Base-by-base conservation (phyloP, 2,888 invertebrate genomes). In the Coremacera marginata region DNA sequence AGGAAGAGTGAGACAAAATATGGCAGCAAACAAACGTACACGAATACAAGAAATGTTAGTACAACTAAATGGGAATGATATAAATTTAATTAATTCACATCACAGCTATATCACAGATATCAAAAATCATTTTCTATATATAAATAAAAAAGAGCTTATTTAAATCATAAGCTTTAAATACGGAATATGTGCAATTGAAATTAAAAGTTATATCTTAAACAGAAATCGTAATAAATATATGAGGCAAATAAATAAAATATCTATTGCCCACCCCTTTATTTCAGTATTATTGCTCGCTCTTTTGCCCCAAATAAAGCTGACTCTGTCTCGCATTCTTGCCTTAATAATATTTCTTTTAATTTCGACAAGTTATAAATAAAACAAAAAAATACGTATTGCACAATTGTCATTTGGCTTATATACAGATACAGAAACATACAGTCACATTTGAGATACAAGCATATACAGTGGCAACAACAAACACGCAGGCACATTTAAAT, bases 331-430 rank as follows among this genome's bases (percentile, higher is more conserved):
- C 19, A 14, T 49, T 22, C 62, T 16, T 22, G n/a, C 14, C 31
- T 83, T 82, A 83, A 83, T 79, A 83, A 82, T 80, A 84, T 84
- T 85, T 84, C 83, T 84, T 85, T 83, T 84, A 85, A 84, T 85
- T 84, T 83, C 80, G 57, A 27, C 71, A 78, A 72, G 37, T 55
- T 75, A 67, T 34, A 70, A 75, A 60, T 70, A 68, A 37, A 62
- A 51, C 57, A 73, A 77, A 76, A 49, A 76, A 60, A 77, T 78
- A 79, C 31, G n/a, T n/a, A 31, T 62, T 60, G 74, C 77, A 84
- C 87, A 86, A 85, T 86, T 87, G 87, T 86, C 87, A 86, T 87
- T 87, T 79, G 70, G 75, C 70, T 79, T 84, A 85, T 85, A 84
- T 84, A 85, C 70, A 14, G 49, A 77, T 57, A 62, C 7, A 27